phyloP scores from a whole-genome alignment of 2,113 vertebrate species.

The Poicephalus meyeri region DNA sequence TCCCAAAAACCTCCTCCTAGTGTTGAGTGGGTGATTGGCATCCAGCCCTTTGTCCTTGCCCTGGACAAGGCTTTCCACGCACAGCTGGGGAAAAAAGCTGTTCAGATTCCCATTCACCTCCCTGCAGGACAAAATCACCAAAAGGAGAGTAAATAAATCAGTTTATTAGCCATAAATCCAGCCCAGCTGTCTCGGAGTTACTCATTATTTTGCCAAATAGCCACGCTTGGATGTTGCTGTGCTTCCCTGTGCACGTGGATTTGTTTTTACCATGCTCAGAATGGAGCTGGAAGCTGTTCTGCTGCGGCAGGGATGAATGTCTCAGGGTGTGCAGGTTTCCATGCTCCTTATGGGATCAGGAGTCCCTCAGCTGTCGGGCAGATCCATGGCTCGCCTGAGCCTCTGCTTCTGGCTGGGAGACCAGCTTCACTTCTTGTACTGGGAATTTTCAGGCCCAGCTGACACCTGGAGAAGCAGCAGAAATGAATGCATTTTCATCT shows the following conservation, averaged over 20 bases:
- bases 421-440: rapidly evolving
- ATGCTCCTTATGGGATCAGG: neutral
- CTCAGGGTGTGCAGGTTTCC: neutral
- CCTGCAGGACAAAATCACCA: neutral
- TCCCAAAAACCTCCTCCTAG: neutral
- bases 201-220: neutral
- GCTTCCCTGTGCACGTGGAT: neutral
- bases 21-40: neutral
- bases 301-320: rapidly evolving
- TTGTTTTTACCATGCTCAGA: neutral
- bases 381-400: rapidly evolving
- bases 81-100: neutral
- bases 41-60: neutral
- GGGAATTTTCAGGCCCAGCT: neutral
- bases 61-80: neutral
- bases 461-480: neutral
- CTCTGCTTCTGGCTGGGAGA: neutral
- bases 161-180: neutral
- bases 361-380: rapidly evolving
- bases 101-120: neutral
- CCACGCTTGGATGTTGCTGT: neutral
- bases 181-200: neutral
- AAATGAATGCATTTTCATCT: neutral
- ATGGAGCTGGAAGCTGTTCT: rapidly evolving
- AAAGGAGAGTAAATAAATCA: neutral